phyloP scores from a whole-genome alignment of 2,888 invertebrate genomes.

The Chrysina gloriosa region DNA sequence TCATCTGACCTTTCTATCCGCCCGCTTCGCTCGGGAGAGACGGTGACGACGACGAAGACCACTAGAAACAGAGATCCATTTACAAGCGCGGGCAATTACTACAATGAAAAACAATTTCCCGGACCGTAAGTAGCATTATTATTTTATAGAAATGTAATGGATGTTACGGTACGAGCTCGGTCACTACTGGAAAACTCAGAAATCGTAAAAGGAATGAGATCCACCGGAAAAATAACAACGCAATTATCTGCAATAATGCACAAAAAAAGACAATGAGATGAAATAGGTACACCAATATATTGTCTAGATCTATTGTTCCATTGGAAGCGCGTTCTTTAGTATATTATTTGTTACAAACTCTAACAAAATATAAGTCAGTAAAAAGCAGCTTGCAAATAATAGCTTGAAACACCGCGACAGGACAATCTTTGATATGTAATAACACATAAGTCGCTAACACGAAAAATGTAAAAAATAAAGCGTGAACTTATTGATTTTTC shows the following conservation, averaged over 20 bases:
- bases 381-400: too few relatives aligned
- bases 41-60: slow-evolving; percentile 5
- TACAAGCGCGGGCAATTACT: slow-evolving; percentile 54
- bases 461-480: too few relatives aligned
- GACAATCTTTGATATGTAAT: too few relatives aligned
- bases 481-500: too few relatives aligned
- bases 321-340: background rate
- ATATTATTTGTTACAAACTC: too few relatives aligned
- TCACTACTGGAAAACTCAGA: background rate
- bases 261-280: background rate
- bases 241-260: background rate
- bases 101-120: slow-evolving; percentile 45
- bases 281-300: background rate
- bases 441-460: too few relatives aligned
- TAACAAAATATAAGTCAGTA: too few relatives aligned
- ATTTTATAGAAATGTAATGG: slow-evolving; percentile 30
- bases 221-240: slow-evolving; percentile 15
- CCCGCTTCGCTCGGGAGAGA: slow-evolving; percentile 28
- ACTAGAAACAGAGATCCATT: slow-evolving; percentile 50
- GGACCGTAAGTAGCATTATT: slow-evolving; percentile 31
- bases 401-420: too few relatives aligned
- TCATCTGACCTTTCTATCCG: slow-evolving; percentile 39
- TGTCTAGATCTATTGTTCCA: background rate
- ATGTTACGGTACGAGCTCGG: background rate
- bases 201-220: slow-evolving; percentile 9